A percentile compares a stretch with the other conserved stretches of the same genome.
Evolutionary conservation across 2,797 vertebrate species (phyloP).

Genomic region (Bradypodion ventrale): DNA sequence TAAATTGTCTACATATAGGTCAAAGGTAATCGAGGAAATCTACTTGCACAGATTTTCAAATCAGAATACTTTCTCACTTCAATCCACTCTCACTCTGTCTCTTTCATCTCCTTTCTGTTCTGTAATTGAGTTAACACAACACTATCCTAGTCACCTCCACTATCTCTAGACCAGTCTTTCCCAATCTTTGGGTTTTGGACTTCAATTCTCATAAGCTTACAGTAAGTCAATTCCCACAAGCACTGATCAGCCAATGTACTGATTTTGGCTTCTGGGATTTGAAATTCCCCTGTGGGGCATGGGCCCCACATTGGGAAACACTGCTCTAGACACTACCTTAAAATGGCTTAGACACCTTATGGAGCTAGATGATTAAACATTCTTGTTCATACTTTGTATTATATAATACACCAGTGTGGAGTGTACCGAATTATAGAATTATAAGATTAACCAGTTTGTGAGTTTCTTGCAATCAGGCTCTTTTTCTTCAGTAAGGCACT

Average conservation of each 20-base stretch:
- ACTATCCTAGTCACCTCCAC: neutral
- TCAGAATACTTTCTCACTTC: neutral
- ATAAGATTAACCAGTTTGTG: neutral
- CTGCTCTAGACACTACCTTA: neutral
- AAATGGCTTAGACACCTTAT: neutral
- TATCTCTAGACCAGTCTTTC: no score
- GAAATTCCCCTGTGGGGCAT: no score
- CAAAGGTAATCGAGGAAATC: neutral
- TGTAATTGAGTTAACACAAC: neutral
- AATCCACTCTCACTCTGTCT: neutral
- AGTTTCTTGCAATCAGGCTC: neutral
- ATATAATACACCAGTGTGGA: neutral
- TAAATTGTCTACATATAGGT: neutral
- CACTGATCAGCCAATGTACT: no score
- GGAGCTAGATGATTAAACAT: neutral
- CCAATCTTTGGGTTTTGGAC: no score
- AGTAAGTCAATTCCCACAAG: no score
- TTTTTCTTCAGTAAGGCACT: neutral
- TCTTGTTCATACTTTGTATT: neutral
- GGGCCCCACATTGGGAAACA: no score
- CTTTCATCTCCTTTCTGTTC: neutral
- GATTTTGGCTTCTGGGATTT: no score
- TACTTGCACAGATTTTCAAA: neutral
- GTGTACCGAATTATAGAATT: neutral
- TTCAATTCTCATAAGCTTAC: no score